phyloP scores from a whole-genome alignment of 2,797 vertebrate species.

The Cyprinodon diabolis region DNA sequence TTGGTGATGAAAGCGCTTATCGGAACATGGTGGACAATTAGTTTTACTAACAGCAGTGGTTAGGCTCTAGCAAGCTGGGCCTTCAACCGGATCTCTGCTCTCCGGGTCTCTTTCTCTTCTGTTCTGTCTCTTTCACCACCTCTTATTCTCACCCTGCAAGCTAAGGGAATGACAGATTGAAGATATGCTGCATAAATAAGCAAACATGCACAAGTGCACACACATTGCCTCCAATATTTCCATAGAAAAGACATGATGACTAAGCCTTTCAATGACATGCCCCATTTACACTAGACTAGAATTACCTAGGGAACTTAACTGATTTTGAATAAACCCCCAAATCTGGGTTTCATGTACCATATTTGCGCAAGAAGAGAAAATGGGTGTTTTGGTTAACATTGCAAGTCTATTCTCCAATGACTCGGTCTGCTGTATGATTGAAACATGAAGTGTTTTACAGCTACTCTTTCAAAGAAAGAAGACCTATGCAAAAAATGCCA shows the following conservation, averaged over 20 bases:
- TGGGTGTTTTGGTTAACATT: slow-evolving; percentile 21
- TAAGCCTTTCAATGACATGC: slow-evolving; percentile 58
- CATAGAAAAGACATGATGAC: slow-evolving; percentile 53
- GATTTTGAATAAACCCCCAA: slow-evolving; percentile 36
- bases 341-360: slow-evolving; percentile 29
- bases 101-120: slow-evolving; percentile 40
- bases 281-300: slow-evolving; percentile 47
- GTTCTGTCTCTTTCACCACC: slow-evolving; percentile 31
- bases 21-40: slow-evolving; percentile 55
- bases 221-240: slow-evolving; percentile 47
- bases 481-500: slow-evolving; percentile 33
- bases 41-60: slow-evolving; percentile 51
- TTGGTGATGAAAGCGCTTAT: slow-evolving; percentile 41
- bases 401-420: slow-evolving; percentile 1
- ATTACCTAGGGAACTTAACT: slow-evolving; percentile 39
- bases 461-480: neutral
- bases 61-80: slow-evolving; percentile 48
- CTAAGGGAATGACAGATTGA: slow-evolving; percentile 60
- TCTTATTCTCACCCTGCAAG: slow-evolving; percentile 31
- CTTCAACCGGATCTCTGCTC: slow-evolving; percentile 42
- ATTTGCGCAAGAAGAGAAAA: slow-evolving; percentile 31
- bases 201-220: slow-evolving; percentile 17
- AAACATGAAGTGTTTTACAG: slow-evolving; percentile 10
- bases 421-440: slow-evolving; percentile 17
- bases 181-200: slow-evolving; percentile 50